Percentiles rank a stretch among this genome's conserved stretches.
These are phyloP conservation scores for Rana temporaria DNA, from an alignment of 2,113 vertebrate genomes.

Conservation along the genomic window DNA sequence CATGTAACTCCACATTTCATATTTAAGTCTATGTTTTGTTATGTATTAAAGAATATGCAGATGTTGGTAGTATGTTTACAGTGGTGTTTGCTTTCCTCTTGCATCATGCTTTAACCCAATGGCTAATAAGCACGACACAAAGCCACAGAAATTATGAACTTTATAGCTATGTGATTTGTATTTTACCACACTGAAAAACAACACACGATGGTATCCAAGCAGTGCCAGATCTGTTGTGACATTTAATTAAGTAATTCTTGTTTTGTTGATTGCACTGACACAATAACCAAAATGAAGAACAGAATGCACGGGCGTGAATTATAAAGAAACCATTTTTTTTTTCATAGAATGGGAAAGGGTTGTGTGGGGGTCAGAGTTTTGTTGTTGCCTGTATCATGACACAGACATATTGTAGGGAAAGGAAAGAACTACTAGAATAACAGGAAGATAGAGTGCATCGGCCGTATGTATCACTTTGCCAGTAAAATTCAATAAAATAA, in stretches of 20 bases:
- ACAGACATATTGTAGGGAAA: too few relatives aligned
- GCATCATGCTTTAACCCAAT: slow-evolving; percentile 3
- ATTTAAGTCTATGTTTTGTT: not conserved
- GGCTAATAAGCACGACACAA: slow-evolving; percentile 9
- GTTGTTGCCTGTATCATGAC: too few relatives aligned
- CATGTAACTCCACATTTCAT: not conserved
- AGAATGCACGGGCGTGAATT: too few relatives aligned
- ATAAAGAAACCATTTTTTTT: not conserved
- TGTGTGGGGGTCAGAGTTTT: too few relatives aligned
- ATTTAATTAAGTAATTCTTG: slow-evolving; percentile 12
- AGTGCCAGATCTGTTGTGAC: not conserved
- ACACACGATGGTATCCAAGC: not conserved
- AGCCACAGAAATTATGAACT: not conserved
- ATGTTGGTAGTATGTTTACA: not conserved
- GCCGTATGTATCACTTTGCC: too few relatives aligned
- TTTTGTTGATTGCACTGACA: slow-evolving; percentile 4
- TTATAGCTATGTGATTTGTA: not conserved
- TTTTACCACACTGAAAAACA: slow-evolving; percentile 9
- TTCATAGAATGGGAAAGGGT: too few relatives aligned
- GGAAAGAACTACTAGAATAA: too few relatives aligned
- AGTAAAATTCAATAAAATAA: too few relatives aligned
- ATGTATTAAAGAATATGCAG: not conserved
- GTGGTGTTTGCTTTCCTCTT: not conserved
- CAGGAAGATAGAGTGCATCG: too few relatives aligned
- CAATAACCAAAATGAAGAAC: not conserved